Evolutionary conservation across 2,888 invertebrate genomes (phyloP), one percentile per base, ranked within the genome.

Genomic region (Acholoe squamosa): DNA sequence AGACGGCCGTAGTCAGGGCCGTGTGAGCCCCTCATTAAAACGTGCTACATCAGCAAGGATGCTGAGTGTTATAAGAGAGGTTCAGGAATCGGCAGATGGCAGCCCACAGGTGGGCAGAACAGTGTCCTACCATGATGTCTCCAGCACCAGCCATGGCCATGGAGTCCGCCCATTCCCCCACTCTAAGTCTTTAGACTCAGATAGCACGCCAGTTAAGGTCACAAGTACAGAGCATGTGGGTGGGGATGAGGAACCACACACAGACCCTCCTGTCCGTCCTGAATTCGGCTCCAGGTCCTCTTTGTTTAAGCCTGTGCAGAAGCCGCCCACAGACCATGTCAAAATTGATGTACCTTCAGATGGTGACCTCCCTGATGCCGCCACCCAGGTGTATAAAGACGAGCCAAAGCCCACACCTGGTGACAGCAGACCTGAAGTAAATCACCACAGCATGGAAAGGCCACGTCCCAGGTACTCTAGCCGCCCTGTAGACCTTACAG

Each of bases 111-210:
- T 80, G n/a, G 80, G 80, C 16, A 80, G 43, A 43, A 80, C 80
- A 14, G 43, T 80, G 5, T 80, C 80, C 34, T 80, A 80, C 43
- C 80, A 80, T 43, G 80, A 80, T 34, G 43, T 80, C 22, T 80
- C 80, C 14, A 0, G 0, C 19, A 16, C 22, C 22, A 19, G 34
- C n/a, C 33, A 34, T 5, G 5, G 22, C 34, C 43, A 43, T 7
- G 16, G 16, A 19, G 80, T 1, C 14, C 43, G 34, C 34, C 3
- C 5, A 22, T 34, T 80, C 5, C 80, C 80, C 19, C 34, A 80
- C 0, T 80, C 80, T 12, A 19, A 34, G 43, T 80, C 80, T 19
- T 10, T 43, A 43, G 80, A 33, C 12, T 25, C 80, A 0, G 43
- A 80, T 5, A 19, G 0, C n/a, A 80, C 43, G 0, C 43, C 7